phyloP scores from a whole-genome alignment of 2,113 vertebrate genomes.

The Muscicapa adusta region DNA sequence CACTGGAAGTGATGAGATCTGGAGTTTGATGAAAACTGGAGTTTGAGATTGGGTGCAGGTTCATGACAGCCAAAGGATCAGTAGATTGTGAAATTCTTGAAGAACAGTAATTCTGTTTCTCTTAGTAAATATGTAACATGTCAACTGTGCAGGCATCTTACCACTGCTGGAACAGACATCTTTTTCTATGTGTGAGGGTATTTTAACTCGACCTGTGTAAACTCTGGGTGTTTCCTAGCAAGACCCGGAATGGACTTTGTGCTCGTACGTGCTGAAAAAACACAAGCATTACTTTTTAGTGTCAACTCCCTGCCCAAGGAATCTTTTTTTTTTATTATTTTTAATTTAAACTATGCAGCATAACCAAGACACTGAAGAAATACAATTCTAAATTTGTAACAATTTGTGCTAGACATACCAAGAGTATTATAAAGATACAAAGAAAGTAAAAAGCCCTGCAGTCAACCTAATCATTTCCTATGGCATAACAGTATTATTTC shows the following conservation, averaged over 20 bases:
- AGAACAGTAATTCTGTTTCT: background rate
- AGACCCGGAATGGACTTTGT: background rate
- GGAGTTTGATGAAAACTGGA: background rate
- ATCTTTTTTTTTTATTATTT: background rate
- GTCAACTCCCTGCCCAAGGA: background rate
- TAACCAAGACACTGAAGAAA: conserved; percentile 2
- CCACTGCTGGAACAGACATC: background rate
- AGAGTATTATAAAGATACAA: background rate
- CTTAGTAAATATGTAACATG: background rate
- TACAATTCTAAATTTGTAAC: background rate
- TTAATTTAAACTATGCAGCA: background rate
- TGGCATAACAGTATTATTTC: background rate
- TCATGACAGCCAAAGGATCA: background rate
- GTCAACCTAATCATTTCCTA: background rate
- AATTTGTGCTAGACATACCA: background rate
- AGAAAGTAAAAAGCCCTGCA: background rate
- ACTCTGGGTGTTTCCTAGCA: background rate
- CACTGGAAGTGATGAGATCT: background rate
- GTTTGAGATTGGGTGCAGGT: background rate
- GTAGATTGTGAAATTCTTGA: background rate
- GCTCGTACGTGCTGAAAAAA: background rate
- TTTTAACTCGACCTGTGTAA: background rate
- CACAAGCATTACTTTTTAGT: background rate
- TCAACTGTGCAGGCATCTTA: background rate
- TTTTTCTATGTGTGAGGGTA: background rate